phyloP scores from a whole-genome alignment of 1,140 invertebrate species.

The Musca domestica region DNA sequence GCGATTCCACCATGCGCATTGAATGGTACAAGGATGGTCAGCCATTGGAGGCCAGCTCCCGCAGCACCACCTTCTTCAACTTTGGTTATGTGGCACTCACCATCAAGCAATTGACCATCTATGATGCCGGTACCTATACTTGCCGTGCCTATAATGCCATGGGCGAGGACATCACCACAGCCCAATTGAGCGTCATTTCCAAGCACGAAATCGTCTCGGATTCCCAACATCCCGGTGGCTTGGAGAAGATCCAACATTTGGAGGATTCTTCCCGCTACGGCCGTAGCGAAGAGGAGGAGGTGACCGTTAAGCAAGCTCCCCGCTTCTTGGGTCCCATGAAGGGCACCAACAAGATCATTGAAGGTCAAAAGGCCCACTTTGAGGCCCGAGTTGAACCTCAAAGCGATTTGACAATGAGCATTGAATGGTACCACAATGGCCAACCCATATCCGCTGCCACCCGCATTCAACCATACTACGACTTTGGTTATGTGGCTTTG shows the following conservation, averaged over 20 bases:
- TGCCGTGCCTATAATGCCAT: constrained; percentile 84
- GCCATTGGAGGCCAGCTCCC: constrained; percentile 85
- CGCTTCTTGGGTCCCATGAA: constrained; percentile 83
- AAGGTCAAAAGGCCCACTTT: constrained; percentile 94
- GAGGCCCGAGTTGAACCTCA: constrained; percentile 92
- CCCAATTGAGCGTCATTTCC: constrained; percentile 81
- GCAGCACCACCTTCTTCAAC: constrained; percentile 93
- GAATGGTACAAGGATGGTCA: constrained; percentile 95
- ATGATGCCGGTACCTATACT: constrained; percentile 90
- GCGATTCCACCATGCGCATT: constrained; percentile 86
- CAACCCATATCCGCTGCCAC: constrained; percentile 79
- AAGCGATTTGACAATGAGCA: constrained; percentile 81
- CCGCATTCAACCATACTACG: constrained; percentile 87
- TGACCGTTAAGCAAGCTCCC: constrained; percentile 72
- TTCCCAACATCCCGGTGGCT: constrained; percentile 80
- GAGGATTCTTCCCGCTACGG: constrained; percentile 77
- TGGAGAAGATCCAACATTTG: constrained; percentile 84
- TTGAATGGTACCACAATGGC: constrained; percentile 91
- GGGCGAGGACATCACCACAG: constrained; percentile 85
- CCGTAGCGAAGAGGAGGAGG: constrained; percentile 68
- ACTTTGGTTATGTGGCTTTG: constrained; percentile 93
- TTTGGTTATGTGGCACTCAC: constrained; percentile 96
- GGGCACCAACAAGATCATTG: constrained; percentile 90
- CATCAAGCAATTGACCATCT: constrained; percentile 86
- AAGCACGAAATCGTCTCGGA: constrained; percentile 83